These are phyloP conservation scores for Rhodeus uyekii DNA, from an alignment of 2,797 vertebrate genomes.

Conservation along the genomic window DNA sequence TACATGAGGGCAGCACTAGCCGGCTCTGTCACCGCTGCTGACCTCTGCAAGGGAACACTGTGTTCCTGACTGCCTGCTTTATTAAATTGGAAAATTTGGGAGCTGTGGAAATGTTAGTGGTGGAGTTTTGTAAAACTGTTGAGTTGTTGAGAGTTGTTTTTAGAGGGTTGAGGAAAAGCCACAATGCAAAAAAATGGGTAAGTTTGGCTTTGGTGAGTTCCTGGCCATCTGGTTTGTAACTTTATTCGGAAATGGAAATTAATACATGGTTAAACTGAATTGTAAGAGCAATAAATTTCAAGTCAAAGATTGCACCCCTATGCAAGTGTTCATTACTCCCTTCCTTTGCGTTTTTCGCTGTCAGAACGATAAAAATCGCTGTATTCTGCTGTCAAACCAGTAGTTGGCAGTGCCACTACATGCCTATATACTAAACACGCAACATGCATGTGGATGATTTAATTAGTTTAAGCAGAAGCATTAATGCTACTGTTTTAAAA, in stretches of 20 bases:
- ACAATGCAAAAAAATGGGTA: not conserved
- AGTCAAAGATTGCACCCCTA: not conserved
- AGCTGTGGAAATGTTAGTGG: not conserved
- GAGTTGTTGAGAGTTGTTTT: not conserved
- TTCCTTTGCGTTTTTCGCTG: not conserved
- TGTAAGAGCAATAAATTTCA: not conserved
- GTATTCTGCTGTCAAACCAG: not conserved
- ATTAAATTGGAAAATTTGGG: constrained; percentile 24
- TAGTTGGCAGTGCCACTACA: not conserved
- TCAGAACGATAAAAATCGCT: not conserved
- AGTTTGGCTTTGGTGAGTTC: not conserved
- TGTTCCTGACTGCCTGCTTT: constrained; percentile 13
- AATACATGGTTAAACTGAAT: not conserved
- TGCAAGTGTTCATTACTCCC: not conserved
- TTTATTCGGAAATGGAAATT: not conserved
- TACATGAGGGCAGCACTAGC: constrained; percentile 12
- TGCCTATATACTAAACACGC: not conserved
- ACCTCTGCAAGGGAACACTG: constrained; percentile 32
- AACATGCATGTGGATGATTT: too few relatives aligned
- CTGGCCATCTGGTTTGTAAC: not conserved
- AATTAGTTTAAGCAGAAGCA: too few relatives aligned
- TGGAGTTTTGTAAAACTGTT: constrained; percentile 6
- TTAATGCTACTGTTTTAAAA: too few relatives aligned
- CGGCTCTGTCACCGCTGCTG: constrained; percentile 36
- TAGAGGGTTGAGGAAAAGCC: not conserved